A percentile compares a stretch with the other conserved stretches of the same genome.
phyloP scores from a whole-genome alignment of 2,888 invertebrate genomes.

The Dynastes maya region DNA sequence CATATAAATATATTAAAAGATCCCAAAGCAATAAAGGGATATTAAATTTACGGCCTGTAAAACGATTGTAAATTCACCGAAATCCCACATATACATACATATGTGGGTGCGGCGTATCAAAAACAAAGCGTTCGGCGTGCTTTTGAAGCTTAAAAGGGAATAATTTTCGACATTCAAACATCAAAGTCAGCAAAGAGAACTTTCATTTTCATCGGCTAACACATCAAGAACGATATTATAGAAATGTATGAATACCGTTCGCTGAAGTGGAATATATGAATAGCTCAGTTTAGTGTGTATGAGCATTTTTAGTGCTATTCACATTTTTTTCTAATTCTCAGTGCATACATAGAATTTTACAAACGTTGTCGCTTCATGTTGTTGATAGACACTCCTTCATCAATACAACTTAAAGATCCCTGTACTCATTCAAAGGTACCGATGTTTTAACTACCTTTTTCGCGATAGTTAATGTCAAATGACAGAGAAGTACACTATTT shows the following conservation, averaged over 20 bases:
- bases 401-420: too few species aligned
- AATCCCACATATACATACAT: not conserved
- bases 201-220: constrained; percentile 12
- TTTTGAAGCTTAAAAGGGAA: constrained; percentile 15
- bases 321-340: too few species aligned
- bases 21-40: constrained; percentile 4
- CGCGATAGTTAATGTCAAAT: too few species aligned
- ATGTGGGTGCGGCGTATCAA: not conserved
- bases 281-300: too few species aligned
- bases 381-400: too few species aligned
- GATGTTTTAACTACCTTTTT: too few species aligned
- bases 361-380: too few species aligned
- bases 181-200: constrained; percentile 5
- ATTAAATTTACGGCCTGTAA: constrained; percentile 10
- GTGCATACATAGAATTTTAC: too few species aligned
- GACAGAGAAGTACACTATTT: too few species aligned
- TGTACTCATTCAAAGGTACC: too few species aligned
- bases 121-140: constrained; percentile 1
- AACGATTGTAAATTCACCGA: not conserved
- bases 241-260: not conserved
- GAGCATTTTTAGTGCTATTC: too few species aligned
- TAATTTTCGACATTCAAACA: constrained; percentile 15
- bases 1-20: constrained; percentile 9
- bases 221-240: not conserved
- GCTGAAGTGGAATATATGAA: too few species aligned